Conservation (phyloP, 2,113 vertebrate genomes). For the Cebus imitator region DNA sequence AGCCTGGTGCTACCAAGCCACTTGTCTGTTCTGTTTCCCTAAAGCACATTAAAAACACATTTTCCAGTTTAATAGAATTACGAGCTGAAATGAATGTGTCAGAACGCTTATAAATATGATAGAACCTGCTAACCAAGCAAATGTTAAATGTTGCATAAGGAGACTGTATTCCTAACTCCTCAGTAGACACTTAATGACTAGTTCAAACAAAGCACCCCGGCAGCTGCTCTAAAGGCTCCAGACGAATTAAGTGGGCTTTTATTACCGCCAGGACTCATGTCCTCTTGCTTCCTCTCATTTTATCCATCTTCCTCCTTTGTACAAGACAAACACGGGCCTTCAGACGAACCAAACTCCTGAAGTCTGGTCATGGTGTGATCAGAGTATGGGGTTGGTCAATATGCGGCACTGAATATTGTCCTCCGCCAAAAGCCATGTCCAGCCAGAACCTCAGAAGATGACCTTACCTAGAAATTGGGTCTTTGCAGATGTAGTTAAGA, state of each 20-base stretch:
- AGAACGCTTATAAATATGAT: not conserved
- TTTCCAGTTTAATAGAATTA: constrained; percentile 54
- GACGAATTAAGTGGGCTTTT: constrained; percentile 39
- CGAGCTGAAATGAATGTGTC: constrained; percentile 25
- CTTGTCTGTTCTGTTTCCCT: constrained; percentile 35
- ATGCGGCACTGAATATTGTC: fast-evolving
- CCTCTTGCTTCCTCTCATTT: not conserved
- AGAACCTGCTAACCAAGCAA: not conserved
- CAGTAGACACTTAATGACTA: constrained; percentile 58
- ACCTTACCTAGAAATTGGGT: not conserved
- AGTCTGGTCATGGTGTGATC: not conserved
- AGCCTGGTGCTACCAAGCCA: not conserved
- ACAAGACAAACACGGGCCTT: not conserved
- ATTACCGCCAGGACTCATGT: not conserved
- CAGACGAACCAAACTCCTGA: not conserved
- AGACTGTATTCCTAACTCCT: not conserved
- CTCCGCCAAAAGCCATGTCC: not conserved
- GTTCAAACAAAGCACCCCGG: not conserved
- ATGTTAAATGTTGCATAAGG: constrained; percentile 23
- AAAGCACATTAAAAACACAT: constrained; percentile 69
- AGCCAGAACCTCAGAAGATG: not conserved
- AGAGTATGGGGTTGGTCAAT: fast-evolving
- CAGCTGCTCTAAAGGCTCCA: not conserved
- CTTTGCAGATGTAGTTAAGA: not conserved
- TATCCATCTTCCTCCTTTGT: not conserved